Evolutionary conservation across 1,140 invertebrate genomes (phyloP).

Genomic region (Heliothis virescens): DNA sequence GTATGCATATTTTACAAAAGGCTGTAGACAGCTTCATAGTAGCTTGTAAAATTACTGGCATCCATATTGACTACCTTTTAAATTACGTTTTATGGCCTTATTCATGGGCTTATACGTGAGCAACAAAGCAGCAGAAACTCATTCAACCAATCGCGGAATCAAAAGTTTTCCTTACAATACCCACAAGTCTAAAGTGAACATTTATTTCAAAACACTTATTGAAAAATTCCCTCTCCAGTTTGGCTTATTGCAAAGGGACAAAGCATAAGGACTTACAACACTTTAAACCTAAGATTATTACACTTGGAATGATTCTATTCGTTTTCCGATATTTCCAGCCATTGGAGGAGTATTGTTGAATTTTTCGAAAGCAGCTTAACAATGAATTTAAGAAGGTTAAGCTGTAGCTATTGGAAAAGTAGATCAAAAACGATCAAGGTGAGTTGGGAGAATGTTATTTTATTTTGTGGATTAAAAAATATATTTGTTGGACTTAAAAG

Average conservation of each 20-base stretch:
- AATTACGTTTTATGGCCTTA: no score
- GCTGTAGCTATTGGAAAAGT: neutral
- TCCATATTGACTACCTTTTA: no score
- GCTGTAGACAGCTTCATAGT: no score
- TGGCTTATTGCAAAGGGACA: neutral
- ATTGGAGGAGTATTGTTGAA: constrained; percentile 32
- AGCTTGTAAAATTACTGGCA: no score
- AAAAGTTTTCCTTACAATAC: neutral
- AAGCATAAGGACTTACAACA: constrained; percentile 23
- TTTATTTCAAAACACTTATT: neutral
- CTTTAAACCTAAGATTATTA: constrained; percentile 44
- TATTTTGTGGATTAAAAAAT: no score
- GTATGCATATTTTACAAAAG: no score
- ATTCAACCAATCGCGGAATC: no score
- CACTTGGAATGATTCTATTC: constrained; percentile 25
- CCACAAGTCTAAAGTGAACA: neutral
- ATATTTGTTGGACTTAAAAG: no score
- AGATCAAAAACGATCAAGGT: neutral
- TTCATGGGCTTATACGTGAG: no score
- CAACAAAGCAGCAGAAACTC: no score
- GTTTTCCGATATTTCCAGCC: constrained; percentile 46
- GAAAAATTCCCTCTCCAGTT: neutral
- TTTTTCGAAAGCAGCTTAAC: constrained; percentile 22
- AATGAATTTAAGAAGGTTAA: constrained; percentile 11
- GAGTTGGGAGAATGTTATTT: neutral